Evolutionary conservation across 1,140 invertebrate genomes (phyloP).

Genomic region (Thaumatotibia leucotreta): DNA sequence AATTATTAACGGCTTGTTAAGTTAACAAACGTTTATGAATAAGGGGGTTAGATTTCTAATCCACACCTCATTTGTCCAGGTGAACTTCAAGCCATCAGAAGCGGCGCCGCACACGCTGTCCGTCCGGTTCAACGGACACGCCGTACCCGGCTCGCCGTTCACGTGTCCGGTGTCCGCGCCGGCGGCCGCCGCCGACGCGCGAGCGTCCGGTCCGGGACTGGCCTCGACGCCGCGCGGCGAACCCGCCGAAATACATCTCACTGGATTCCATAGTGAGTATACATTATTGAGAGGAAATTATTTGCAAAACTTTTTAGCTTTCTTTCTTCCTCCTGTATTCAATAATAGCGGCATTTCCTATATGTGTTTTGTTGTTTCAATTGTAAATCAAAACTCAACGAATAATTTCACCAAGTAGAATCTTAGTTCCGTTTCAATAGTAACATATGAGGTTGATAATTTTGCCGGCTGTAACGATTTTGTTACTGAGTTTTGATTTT

Average conservation of each 20-base stretch:
- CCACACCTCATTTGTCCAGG: conserved; percentile 74
- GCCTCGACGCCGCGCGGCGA: conserved; percentile 78
- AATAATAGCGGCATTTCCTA: too few species aligned
- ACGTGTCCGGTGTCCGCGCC: conserved; percentile 83
- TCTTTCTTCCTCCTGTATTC: too few species aligned
- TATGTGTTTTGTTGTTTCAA: too few species aligned
- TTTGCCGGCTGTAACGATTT: too few species aligned
- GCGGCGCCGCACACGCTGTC: conserved; percentile 91
- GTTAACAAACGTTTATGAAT: too few species aligned
- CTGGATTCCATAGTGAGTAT: conserved; percentile 72
- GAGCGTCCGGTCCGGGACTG: conserved; percentile 78
- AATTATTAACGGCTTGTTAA: too few species aligned
- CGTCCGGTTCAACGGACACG: conserved; percentile 97
- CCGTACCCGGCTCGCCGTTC: conserved; percentile 95
- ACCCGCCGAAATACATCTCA: conserved; percentile 76
- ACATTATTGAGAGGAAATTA: neutral
- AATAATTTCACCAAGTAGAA: too few species aligned
- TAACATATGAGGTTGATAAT: too few species aligned
- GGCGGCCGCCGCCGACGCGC: conserved; percentile 50
- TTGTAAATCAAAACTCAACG: too few species aligned
- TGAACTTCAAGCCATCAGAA: conserved; percentile 98
- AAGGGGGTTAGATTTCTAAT: neutral
- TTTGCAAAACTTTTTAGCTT: too few species aligned
- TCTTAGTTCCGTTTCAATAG: too few species aligned
- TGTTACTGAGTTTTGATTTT: too few species aligned